A percentile compares a stretch with the other conserved stretches of the same genome.
phyloP scores from a whole-genome alignment of 2,888 invertebrate species.

The Pilophorus perplexus region DNA sequence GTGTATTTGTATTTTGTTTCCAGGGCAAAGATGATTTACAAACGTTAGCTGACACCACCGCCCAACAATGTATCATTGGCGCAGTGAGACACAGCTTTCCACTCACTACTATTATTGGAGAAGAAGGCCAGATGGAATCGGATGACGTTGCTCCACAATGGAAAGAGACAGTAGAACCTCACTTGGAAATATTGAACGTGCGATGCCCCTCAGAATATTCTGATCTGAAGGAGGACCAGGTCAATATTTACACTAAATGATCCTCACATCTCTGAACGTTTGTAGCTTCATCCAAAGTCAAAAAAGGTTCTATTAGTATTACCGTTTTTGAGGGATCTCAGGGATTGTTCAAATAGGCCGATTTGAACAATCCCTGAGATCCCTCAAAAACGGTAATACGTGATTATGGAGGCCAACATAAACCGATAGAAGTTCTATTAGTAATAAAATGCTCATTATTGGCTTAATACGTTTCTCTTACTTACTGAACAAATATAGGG shows the following conservation, averaged over 20 bases:
- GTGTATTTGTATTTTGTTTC: conserved; percentile 42
- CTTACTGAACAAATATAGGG: no score
- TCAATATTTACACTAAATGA: conserved; percentile 49
- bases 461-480: no score
- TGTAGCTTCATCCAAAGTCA: no score
- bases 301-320: no score
- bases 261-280: no score
- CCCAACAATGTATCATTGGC: conserved; percentile 88
- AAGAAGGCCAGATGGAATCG: conserved; percentile 65
- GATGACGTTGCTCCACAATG: conserved; percentile 67
- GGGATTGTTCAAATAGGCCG: no score
- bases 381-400: no score
- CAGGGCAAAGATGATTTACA: conserved; percentile 90
- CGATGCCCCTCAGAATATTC: conserved; percentile 68
- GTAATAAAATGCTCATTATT: no score
- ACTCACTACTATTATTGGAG: conserved; percentile 86
- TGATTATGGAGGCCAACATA: no score
- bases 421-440: no score
- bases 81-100: conserved; percentile 63
- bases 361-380: no score
- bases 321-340: no score
- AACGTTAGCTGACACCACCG: conserved; percentile 96
- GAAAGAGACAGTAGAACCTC: conserved; percentile 70
- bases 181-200: conserved; percentile 63
- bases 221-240: conserved; percentile 71